phyloP scores from a whole-genome alignment of 2,888 invertebrate species.

The Drosophila conformis region DNA sequence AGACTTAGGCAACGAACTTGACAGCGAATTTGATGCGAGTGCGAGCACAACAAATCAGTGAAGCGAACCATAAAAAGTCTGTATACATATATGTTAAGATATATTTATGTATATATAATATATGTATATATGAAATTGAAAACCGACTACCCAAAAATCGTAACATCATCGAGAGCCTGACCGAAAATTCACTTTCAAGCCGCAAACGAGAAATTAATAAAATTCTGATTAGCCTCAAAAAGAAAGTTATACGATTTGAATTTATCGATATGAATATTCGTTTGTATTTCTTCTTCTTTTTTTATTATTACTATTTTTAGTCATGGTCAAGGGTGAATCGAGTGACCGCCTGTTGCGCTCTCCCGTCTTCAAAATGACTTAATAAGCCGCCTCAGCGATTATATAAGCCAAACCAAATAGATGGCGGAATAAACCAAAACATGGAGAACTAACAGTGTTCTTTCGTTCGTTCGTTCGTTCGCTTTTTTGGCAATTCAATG shows the following conservation, averaged over 20 bases:
- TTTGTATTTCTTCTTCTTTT: slow-evolving; percentile 8
- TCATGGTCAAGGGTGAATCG: slow-evolving; percentile 54
- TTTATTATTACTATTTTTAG: slow-evolving; percentile 4
- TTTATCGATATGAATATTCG: slow-evolving; percentile 45
- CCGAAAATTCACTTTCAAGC: slow-evolving; percentile 64
- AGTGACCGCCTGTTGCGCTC: slow-evolving; percentile 40
- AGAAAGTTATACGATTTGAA: slow-evolving; percentile 50
- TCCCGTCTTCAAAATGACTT: slow-evolving; percentile 62
- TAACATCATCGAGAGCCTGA: slow-evolving; percentile 5
- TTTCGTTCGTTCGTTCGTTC: slow-evolving; percentile 1
- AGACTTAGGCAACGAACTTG: slow-evolving; percentile 63
- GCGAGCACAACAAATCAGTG: slow-evolving; percentile 35
- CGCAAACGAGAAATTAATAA: slow-evolving; percentile 37
- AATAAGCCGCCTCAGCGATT: slow-evolving; percentile 62
- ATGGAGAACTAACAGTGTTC: neutral
- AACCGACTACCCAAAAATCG: slow-evolving; percentile 9
- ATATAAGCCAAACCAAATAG: slow-evolving; percentile 42
- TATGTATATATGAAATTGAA: slow-evolving; percentile 20
- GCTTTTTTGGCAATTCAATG: slow-evolving; percentile 67
- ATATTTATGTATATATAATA: too few species aligned
- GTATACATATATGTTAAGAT: neutral
- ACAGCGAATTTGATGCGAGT: slow-evolving; percentile 31
- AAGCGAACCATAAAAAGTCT: slow-evolving; percentile 18
- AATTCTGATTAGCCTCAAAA: slow-evolving; percentile 46
- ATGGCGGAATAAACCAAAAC: slow-evolving; percentile 3